Evolutionary conservation across 2,888 invertebrate species (phyloP).

Genomic region (Chymomyza fuscimana): DNA sequence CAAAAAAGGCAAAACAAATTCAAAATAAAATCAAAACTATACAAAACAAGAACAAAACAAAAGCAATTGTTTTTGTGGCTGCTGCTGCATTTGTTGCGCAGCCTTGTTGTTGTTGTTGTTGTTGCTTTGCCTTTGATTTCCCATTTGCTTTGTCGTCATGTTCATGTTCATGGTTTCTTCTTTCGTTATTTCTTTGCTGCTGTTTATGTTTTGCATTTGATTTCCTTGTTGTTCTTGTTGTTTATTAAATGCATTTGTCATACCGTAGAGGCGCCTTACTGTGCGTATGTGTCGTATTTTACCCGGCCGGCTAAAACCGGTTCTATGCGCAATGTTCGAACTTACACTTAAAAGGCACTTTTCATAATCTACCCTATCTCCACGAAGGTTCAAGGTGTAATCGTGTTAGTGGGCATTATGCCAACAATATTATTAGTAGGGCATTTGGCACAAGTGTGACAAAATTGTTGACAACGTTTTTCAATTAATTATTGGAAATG

Average conservation of each 20-base stretch:
- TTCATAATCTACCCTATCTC: constrained; percentile 26
- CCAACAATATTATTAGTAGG: constrained; percentile 31
- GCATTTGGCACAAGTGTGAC: constrained; percentile 13
- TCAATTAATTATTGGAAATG: not conserved
- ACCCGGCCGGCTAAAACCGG: constrained; percentile 29
- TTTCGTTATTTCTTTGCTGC: not conserved
- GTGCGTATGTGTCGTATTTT: not conserved
- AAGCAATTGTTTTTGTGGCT: not conserved
- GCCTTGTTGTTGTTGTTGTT: constrained; percentile 8
- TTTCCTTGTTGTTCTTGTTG: constrained; percentile 22
- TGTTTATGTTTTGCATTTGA: constrained; percentile 29
- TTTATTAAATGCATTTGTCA: constrained; percentile 33
- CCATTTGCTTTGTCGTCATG: constrained; percentile 31
- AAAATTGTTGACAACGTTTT: constrained; percentile 20
- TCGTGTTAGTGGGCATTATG: constrained; percentile 22
- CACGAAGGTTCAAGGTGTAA: constrained; percentile 1
- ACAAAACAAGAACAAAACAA: constrained; percentile 21
- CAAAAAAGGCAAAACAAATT: not conserved
- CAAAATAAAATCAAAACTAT: no score
- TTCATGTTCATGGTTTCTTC: not conserved
- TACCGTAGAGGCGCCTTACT: constrained; percentile 36
- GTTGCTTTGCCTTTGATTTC: constrained; percentile 28
- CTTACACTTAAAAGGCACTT: constrained; percentile 27
- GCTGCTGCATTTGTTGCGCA: not conserved
- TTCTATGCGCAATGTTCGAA: constrained; percentile 4